Evolutionary conservation across 1,140 invertebrate species (phyloP), one percentile per base, ranked within the genome.

Genomic region (Drosophila obscura): DNA sequence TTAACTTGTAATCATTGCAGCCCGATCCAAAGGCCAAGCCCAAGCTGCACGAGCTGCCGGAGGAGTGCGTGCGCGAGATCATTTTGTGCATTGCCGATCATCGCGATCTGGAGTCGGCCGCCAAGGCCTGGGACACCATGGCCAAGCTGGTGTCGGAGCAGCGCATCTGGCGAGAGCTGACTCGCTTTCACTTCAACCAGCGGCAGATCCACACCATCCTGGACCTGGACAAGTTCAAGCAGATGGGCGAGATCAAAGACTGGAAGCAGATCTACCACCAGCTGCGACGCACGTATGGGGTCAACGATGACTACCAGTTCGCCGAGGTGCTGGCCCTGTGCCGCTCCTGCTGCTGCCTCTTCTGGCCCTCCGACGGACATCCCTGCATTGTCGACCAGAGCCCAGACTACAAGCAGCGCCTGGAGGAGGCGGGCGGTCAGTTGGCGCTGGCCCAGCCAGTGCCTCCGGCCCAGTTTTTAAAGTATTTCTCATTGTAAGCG

Each of bases 261-360:
- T 96, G 96, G 95, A 94, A 96, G 81, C 92, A 93, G 58, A 93
- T 95, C 51, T 97, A 96, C 92, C 95, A 96, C 84, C 94, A 94
- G 73, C 92, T 96, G 31, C 94, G 95, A 81, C 96, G 97, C 88
- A 94, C 95, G 71, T 98, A 96, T 92, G 98, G 98, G 16, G 93
- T 98, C 16, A 95, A 96, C 67, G 98, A 99, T 93, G 96, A 98
- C 71, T 92, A 94, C 22, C 94, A 95, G 80, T 99, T 97, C 92
- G 97, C 98, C 1, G 98, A 99, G 92, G 97, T 97, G 91, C 94
- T 99, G 67, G 97, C 97, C 48, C 93, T 99, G 45, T 99, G 98
- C 92, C 95, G 96, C 66, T 97, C 98, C 91, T 99, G 98, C 92
- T 96, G 98, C 80, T 98, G 97, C 91, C 94, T 99, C 39, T 99